Base-by-base conservation (phyloP, 2,888 invertebrate genomes). In the Drosophila mercatorum region DNA sequence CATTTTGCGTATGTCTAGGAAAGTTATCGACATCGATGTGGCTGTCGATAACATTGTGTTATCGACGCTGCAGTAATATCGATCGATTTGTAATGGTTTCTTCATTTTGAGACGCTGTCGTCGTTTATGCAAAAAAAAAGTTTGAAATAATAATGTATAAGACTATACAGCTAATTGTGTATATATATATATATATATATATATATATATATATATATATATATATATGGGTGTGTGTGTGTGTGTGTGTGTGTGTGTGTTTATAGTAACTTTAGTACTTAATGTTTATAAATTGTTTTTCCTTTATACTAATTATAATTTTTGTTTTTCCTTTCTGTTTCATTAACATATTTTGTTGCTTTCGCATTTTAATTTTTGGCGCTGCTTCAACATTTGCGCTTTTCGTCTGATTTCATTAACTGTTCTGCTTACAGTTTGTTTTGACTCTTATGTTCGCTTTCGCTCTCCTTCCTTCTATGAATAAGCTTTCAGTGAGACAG, bases 321-420 rank as follows among this genome's bases (percentile, higher is more conserved):
- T 17, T 17, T 43, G 8, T 43, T 17, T 17, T 3, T 17, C 8
- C 7, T 43, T 11, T 44, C 11, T n/a, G n/a, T 47, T 46, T 8
- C 8, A 14, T 28, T 28, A 1, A 2, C 8, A 41, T 34, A 17
- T 62, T 8, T 43, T 17, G 52, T 36, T 52, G 34, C 34, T 36
- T 38, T n/a, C 55, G 22, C 57, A 41, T 53, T 75, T 65, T 70
- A 65, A n/a, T n/a, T 59, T 64, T 56, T 22, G 36, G 47, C 57
- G 75, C 62, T 57, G 2, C 34, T 66, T 57, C 53, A 70, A 71
- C 43, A 56, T 12, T 60, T n/a, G 72, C 72, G 58, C 51, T 53
- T 36, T 31, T 59, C 28, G 28, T 28, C 28, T 28, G 5, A 28
- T 10, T 51, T 49, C 17, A 11, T 2, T 49, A 40, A 64, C 40